Evolutionary conservation across 2,797 vertebrate species (phyloP), one percentile per base, ranked within the genome.

Genomic region (Anomalospiza imberbis): DNA sequence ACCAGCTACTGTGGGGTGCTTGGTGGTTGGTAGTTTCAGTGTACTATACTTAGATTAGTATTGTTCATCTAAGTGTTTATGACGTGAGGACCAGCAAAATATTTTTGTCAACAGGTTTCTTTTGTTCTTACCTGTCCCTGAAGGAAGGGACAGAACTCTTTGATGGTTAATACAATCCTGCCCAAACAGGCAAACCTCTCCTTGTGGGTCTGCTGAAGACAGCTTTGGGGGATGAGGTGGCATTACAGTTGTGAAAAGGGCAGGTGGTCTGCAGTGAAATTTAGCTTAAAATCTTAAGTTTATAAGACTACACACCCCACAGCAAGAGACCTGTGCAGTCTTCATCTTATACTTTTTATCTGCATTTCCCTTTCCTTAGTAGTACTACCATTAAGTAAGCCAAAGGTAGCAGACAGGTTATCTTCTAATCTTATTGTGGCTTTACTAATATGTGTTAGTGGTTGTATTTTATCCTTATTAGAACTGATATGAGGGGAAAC

Each of bases 151-250:
- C 21, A 61, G 34, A 78, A 26, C 13, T 26, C 38, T 84, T 42
- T 62, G 24, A n/a, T 70, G 68, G 40, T 67, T 67, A 36, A 45
- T 73, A 32, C 10, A 40, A 6, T 79, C 19, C 13, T 73, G n/a
- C 20, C 40, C 13, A 24, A 81, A 76, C 17, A 79, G 58, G 34
- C 40, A 62, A 88, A n/a, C 17, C 7, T 4, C 3, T 77, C n/a
- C 31, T 78, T 0, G 0, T 0, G 3, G 24, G 13, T 31, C 36
- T 26, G 28, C 15, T 1, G 4, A 78, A 45, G 74, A 15, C 26
- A 24, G 40, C 28, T 75, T 65, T 1, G 2, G 25, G 19, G 31
- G 8, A 26, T 38, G 47, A 86, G 29, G 12, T 66, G 38, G 12
- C 34, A 31, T 67, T 60, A 5, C 12, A 40, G 7, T 63, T 6